phyloP scores from a whole-genome alignment of 2,113 vertebrate species.

The Pycnonotus jocosus region DNA sequence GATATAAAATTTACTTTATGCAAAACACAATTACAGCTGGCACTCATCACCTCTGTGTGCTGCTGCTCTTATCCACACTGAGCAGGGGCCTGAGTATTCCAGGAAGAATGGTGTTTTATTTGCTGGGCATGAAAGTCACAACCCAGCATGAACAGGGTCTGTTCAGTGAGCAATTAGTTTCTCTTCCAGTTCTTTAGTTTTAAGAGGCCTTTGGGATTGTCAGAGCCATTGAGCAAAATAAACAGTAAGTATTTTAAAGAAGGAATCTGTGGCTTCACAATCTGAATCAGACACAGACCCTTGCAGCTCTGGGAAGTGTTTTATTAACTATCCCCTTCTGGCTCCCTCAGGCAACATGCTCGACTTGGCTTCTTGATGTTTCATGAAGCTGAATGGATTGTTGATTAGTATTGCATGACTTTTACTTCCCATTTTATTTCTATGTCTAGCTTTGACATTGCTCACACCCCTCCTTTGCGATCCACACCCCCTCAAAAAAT shows the following conservation, averaged over 20 bases:
- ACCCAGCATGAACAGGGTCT: neutral
- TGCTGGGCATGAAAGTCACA: neutral
- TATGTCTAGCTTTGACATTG: neutral
- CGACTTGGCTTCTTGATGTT: neutral
- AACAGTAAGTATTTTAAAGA: neutral
- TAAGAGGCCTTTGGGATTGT: neutral
- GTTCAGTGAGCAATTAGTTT: neutral
- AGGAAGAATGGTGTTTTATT: neutral
- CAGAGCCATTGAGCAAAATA: neutral
- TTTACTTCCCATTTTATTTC: slow-evolving; percentile 22
- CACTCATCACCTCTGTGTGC: neutral
- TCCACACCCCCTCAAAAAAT: slow-evolving; percentile 49
- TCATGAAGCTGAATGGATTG: slow-evolving; percentile 5
- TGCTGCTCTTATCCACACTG: neutral
- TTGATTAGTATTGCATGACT: slow-evolving; percentile 21
- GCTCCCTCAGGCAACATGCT: neutral
- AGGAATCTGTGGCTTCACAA: neutral
- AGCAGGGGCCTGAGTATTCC: neutral
- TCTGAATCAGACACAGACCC: neutral
- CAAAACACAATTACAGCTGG: neutral
- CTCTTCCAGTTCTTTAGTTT: neutral
- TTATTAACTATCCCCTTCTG: neutral
- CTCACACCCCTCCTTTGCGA: neutral
- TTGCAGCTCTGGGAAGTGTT: neutral
- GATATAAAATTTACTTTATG: neutral